These are phyloP conservation scores for Lerema accius DNA, from an alignment of 1,140 invertebrate genomes.

Conservation along the genomic window DNA sequence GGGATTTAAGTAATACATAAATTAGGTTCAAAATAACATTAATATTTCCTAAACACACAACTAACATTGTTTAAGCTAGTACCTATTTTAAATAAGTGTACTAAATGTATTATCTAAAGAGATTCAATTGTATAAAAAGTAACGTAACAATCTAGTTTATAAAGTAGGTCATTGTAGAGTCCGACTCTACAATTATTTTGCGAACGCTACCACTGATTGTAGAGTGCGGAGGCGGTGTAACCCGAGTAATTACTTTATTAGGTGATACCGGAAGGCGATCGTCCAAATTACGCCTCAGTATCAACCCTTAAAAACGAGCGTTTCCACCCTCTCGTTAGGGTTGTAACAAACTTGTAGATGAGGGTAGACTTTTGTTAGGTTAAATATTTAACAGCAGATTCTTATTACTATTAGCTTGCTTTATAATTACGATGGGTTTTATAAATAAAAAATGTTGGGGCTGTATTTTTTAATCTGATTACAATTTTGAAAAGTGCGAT, in stretches of 20 bases:
- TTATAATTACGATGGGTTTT: not conserved
- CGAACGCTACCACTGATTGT: conserved; percentile 24
- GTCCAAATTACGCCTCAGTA: conserved; percentile 46
- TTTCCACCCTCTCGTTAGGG: conserved; percentile 29
- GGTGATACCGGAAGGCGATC: conserved; percentile 50
- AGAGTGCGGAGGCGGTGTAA: conserved; percentile 37
- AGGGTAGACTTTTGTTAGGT: conserved; percentile 14
- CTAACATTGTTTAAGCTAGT: too few relatives aligned
- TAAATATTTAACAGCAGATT: conserved; percentile 6
- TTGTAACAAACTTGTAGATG: conserved; percentile 21
- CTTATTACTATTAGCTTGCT: not conserved
- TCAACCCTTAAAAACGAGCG: conserved; percentile 43
- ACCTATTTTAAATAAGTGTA: too few relatives aligned
- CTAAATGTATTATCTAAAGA: too few relatives aligned
- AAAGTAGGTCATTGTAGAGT: too few relatives aligned
- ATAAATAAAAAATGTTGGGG: not conserved
- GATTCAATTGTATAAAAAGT: too few relatives aligned
- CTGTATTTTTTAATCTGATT: not conserved
- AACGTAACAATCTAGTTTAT: too few relatives aligned
- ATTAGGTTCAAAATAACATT: too few relatives aligned
- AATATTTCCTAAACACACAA: too few relatives aligned
- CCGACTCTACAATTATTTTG: conserved; percentile 28
- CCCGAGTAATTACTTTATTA: conserved; percentile 63
- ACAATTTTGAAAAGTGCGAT: too few relatives aligned
- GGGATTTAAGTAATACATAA: too few relatives aligned